A percentile compares a stretch with the other conserved stretches of the same genome.
Conservation (phyloP, 2,797 vertebrate species). For the Sebastes wilsoni region DNA sequence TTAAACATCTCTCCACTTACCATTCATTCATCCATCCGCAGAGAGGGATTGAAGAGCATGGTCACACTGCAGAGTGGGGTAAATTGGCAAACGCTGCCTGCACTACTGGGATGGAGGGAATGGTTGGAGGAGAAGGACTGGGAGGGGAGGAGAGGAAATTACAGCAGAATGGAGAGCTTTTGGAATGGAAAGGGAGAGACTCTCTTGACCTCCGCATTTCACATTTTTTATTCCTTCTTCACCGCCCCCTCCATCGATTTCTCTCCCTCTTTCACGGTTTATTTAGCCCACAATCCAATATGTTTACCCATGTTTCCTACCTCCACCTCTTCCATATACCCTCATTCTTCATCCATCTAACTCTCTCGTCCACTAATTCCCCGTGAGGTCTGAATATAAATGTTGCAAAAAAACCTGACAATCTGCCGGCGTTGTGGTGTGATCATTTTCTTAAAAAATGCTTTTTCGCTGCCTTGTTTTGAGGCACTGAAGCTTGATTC, state of each 20-base stretch:
- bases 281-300: constrained; percentile 3
- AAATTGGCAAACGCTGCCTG: constrained; percentile 39
- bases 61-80: constrained; percentile 31
- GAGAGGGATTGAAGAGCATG: constrained; percentile 24
- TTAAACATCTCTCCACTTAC: constrained; percentile 31
- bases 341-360: constrained; percentile 17
- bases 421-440: neutral
- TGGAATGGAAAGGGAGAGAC: constrained; percentile 9
- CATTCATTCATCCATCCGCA: constrained; percentile 28
- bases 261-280: neutral
- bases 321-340: neutral
- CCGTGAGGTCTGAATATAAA: constrained; percentile 6
- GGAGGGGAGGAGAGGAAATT: constrained; percentile 10
- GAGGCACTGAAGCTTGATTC: neutral
- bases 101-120: constrained; percentile 14
- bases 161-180: constrained; percentile 22
- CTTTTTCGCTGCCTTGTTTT: constrained; percentile 1
- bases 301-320: constrained; percentile 24
- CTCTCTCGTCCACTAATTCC: constrained; percentile 1
- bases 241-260: neutral
- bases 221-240: constrained; percentile 9
- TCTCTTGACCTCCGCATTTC: constrained; percentile 12
- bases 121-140: constrained; percentile 1
- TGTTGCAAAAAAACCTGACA: constrained; percentile 9
- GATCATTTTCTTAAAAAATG: neutral